Percentiles rank a stretch among this genome's conserved stretches.
Evolutionary conservation across 2,888 invertebrate genomes (phyloP).

Genomic region (Macrosoma leucophasiata): DNA sequence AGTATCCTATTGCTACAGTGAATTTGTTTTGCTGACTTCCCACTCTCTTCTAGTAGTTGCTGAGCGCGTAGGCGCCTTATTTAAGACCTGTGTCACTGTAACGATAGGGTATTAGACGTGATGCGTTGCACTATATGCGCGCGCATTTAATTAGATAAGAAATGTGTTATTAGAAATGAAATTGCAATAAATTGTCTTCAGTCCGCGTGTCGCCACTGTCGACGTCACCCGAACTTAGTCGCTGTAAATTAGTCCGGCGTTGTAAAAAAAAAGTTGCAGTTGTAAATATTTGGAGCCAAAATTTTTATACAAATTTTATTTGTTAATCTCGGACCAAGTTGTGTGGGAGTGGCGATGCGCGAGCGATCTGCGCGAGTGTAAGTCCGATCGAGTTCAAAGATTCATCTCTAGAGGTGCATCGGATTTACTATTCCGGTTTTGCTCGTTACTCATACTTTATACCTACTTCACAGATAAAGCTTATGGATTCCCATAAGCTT

Average conservation of each 20-base stretch:
- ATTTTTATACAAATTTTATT: conserved; percentile 73
- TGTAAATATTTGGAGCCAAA: conserved; percentile 72
- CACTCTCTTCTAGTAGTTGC: conserved; percentile 32
- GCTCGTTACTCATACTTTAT: no score
- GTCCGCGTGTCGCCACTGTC: conserved; percentile 19
- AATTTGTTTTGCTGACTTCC: conserved; percentile 58
- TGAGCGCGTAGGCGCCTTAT: conserved; percentile 24
- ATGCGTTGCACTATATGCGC: conserved; percentile 56
- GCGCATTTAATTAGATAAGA: conserved; percentile 63
- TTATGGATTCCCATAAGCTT: no score
- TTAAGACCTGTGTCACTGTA: conserved; percentile 48
- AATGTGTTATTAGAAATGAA: conserved; percentile 71
- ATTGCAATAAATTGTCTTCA: conserved; percentile 45
- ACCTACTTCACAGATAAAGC: no score
- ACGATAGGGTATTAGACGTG: conserved; percentile 57
- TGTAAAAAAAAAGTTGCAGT: conserved; percentile 64
- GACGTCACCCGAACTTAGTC: conserved; percentile 34
- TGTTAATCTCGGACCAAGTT: conserved; percentile 62
- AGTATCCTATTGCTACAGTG: conserved; percentile 70
- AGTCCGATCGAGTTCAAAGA: conserved; percentile 10
- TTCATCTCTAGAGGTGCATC: no score
- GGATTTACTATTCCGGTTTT: no score
- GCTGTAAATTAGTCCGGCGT: conserved; percentile 66
- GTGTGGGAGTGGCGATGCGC: no score
- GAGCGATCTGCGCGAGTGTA: conserved; percentile 27